Evolutionary conservation across 2,113 vertebrate species (phyloP).

Genomic region (Coturnix japonica): DNA sequence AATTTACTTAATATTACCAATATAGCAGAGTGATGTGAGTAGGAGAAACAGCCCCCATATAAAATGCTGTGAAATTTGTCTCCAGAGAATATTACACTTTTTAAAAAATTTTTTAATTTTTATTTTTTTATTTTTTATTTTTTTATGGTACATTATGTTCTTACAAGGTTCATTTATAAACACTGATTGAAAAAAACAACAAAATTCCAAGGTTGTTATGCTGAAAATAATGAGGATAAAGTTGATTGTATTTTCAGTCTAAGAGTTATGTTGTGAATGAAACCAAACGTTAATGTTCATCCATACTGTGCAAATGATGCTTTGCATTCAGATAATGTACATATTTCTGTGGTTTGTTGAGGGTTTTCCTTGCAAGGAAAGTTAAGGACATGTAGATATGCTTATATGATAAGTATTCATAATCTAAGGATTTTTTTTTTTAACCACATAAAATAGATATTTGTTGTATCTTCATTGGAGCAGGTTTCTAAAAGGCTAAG

Average conservation of each 20-base stretch:
- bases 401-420: neutral
- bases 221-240: neutral
- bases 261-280: neutral
- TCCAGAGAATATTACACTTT: neutral
- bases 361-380: neutral
- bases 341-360: neutral
- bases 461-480: neutral
- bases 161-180: neutral
- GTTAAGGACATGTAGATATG: neutral
- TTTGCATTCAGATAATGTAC: neutral
- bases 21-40: neutral
- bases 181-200: neutral
- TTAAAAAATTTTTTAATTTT: too few relatives aligned
- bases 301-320: neutral
- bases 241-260: neutral
- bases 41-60: neutral
- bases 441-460: neutral
- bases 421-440: neutral
- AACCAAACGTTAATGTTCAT: neutral
- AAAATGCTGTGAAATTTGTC: neutral
- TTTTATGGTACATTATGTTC: neutral
- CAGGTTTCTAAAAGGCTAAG: neutral
- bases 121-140: too few relatives aligned
- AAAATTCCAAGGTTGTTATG: neutral
- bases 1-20: neutral